phyloP scores from a whole-genome alignment of 2,113 vertebrate species.

The Toxotes jaculatrix region DNA sequence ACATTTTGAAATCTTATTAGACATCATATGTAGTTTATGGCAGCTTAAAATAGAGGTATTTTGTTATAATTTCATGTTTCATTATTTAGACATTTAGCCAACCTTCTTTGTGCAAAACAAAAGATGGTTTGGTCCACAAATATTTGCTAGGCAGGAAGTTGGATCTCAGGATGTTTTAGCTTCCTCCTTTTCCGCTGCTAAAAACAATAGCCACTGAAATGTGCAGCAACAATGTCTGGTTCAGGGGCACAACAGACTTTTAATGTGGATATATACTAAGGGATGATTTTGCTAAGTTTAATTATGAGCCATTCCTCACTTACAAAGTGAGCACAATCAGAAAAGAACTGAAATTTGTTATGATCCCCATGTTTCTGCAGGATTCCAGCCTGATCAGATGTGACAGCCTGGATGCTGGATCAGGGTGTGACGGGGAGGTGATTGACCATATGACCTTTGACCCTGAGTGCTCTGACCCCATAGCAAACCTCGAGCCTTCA shows the following conservation, averaged over 20 bases:
- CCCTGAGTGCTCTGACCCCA: constrained; percentile 51
- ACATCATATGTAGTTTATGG: not conserved
- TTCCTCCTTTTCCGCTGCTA: constrained; percentile 82
- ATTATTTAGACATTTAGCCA: constrained; percentile 25
- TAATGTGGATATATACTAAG: not conserved
- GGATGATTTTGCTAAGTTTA: not conserved
- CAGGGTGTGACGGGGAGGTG: constrained; percentile 53
- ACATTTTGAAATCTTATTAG: rapidly evolving
- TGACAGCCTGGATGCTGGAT: constrained; percentile 67
- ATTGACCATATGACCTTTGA: constrained; percentile 48
- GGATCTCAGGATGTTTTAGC: constrained; percentile 84
- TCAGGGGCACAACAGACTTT: constrained; percentile 16
- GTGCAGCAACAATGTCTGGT: constrained; percentile 46
- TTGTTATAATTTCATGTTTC: constrained; percentile 22
- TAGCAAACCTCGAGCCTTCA: constrained; percentile 67
- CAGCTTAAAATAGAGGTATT: not conserved
- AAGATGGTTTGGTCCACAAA: constrained; percentile 51
- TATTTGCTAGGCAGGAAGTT: constrained; percentile 82
- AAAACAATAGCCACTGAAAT: constrained; percentile 81
- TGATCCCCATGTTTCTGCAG: constrained; percentile 44
- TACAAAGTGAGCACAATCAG: not conserved
- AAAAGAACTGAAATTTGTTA: too few relatives aligned
- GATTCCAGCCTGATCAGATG: constrained; percentile 63
- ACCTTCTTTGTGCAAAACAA: constrained; percentile 47
- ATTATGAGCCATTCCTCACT: not conserved